These are phyloP conservation scores for Muschampia plurimacula DNA, from an alignment of 2,888 invertebrate genomes.

Conservation along the genomic window DNA sequence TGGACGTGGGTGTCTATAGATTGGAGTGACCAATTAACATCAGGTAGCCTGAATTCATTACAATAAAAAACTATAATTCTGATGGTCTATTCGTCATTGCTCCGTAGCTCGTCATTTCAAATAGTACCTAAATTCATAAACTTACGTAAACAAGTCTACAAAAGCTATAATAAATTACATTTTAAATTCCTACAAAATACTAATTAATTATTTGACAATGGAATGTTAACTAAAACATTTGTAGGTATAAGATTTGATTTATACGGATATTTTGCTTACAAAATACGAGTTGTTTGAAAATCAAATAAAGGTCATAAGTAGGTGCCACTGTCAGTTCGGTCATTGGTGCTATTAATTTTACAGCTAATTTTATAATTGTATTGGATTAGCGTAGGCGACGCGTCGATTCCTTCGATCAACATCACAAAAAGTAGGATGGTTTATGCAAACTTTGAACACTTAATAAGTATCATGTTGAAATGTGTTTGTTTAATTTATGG, in stretches of 20 bases:
- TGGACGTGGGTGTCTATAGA: too few species aligned
- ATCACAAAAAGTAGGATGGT: conserved; percentile 49
- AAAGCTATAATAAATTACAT: not conserved
- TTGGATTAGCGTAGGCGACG: conserved; percentile 53
- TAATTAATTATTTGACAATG: not conserved
- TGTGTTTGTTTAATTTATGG: conserved; percentile 50
- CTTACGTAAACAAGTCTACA: not conserved
- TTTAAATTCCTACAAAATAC: not conserved
- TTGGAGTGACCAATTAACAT: too few species aligned
- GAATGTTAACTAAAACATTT: not conserved
- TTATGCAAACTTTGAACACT: conserved; percentile 51
- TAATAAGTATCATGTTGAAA: conserved; percentile 41
- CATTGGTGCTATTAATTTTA: conserved; percentile 49
- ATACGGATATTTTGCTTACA: too few species aligned
- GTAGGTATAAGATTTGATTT: too few species aligned
- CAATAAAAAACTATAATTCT: too few species aligned
- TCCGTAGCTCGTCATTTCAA: too few species aligned
- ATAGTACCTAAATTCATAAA: too few species aligned
- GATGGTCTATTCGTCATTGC: too few species aligned
- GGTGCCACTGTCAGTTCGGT: conserved; percentile 42
- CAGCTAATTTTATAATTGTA: conserved; percentile 57
- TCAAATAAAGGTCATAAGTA: conserved; percentile 49
- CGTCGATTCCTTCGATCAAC: conserved; percentile 49
- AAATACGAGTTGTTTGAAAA: not conserved
- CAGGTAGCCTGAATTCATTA: too few species aligned